Evolutionary conservation across 2,888 invertebrate species (phyloP).

Genomic region (Cistogaster globosa): DNA sequence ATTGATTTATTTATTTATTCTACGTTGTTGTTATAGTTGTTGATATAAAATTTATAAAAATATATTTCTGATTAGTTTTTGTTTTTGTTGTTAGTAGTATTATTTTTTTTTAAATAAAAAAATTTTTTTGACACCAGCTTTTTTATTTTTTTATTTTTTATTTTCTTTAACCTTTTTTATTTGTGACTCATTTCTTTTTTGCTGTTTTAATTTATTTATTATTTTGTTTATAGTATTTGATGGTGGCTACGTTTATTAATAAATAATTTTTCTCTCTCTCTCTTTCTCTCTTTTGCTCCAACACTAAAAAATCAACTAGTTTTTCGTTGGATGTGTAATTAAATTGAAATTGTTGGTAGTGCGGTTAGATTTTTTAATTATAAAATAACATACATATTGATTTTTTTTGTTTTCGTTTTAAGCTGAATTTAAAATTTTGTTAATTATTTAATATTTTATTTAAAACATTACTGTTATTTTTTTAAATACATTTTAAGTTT

Average conservation of each 20-base stretch:
- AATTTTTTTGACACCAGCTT: background rate
- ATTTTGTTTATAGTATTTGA: slow-evolving; percentile 56
- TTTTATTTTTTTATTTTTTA: slow-evolving; percentile 1
- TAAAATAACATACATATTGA: slow-evolving; percentile 42
- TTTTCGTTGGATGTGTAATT: slow-evolving; percentile 31
- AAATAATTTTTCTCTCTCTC: slow-evolving; percentile 28
- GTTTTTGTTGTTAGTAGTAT: no score
- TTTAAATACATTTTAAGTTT: no score
- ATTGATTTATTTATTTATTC: slow-evolving; percentile 14
- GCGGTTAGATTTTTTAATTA: slow-evolving; percentile 40
- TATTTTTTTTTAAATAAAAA: slow-evolving; percentile 8
- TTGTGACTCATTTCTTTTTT: slow-evolving; percentile 47
- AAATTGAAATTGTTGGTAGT: slow-evolving; percentile 59
- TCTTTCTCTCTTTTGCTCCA: slow-evolving; percentile 28
- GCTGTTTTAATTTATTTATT: slow-evolving; percentile 49
- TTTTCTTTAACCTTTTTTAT: background rate
- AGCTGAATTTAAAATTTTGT: no score
- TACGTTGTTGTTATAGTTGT: background rate
- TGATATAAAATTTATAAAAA: background rate
- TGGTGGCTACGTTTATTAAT: slow-evolving; percentile 52
- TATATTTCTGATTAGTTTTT: no score
- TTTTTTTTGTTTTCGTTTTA: slow-evolving; percentile 13
- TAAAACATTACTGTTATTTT: no score
- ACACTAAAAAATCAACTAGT: slow-evolving; percentile 6
- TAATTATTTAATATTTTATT: no score